Conservation (phyloP, 2,113 vertebrate species). For the Orthonyx spaldingii region DNA sequence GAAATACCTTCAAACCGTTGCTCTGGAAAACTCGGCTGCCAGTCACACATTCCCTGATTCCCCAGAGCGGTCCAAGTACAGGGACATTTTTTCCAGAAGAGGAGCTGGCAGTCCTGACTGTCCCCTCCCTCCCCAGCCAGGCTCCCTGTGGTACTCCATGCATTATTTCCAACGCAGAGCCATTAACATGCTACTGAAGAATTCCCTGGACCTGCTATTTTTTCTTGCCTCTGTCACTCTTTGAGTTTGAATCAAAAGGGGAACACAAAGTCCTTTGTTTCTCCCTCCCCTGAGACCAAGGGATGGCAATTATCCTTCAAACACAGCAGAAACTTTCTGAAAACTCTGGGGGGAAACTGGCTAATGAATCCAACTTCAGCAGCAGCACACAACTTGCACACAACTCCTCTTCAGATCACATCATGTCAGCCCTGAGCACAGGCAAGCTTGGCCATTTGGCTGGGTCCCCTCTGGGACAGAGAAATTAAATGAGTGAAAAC, state of each 20-base stretch:
- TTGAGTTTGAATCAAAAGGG: background rate
- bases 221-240: background rate
- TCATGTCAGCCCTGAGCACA: background rate
- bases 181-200: background rate
- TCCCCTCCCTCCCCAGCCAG: background rate
- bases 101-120: background rate
- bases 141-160: background rate
- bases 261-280: constrained; percentile 1
- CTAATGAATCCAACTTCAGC: background rate
- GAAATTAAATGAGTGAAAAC: background rate
- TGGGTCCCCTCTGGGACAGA: background rate
- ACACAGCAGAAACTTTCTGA: background rate
- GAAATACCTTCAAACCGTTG: background rate
- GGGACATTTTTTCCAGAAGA: background rate
- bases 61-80: background rate
- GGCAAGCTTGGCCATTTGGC: background rate
- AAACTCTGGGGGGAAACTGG: background rate
- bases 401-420: background rate
- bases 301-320: constrained; percentile 15
- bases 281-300: background rate
- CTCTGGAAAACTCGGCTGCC: background rate
- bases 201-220: background rate
- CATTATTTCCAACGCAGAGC: background rate
- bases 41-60: background rate
- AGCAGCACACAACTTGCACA: background rate